These are phyloP conservation scores for Ctenicera cuprea DNA, from an alignment of 2,888 invertebrate species.

Conservation along the genomic window DNA sequence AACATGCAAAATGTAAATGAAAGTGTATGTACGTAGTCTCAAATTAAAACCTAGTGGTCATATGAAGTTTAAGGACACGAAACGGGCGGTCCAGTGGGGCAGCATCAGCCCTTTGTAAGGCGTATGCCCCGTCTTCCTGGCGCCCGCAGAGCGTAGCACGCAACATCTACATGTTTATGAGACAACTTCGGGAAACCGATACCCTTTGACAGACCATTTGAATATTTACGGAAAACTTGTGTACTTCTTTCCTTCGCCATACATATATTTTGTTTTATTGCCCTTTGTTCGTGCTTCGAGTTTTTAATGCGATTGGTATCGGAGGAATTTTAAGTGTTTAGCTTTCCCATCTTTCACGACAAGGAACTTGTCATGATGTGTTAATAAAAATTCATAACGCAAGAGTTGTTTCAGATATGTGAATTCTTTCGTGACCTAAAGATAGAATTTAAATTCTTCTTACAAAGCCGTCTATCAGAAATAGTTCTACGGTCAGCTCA, in stretches of 20 bases:
- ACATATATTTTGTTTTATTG: constrained; percentile 35
- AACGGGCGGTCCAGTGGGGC: constrained; percentile 51
- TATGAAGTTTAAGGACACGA: constrained; percentile 41
- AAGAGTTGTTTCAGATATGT: too few relatives aligned
- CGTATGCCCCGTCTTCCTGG: constrained; percentile 43
- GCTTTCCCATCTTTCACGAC: constrained; percentile 14
- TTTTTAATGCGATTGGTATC: constrained; percentile 30
- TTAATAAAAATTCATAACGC: too few relatives aligned
- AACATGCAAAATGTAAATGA: constrained; percentile 27
- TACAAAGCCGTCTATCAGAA: too few relatives aligned
- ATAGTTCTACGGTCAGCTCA: too few relatives aligned
- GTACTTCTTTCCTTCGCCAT: constrained; percentile 30
- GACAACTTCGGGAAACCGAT: constrained; percentile 58
- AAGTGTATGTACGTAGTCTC: constrained; percentile 15
- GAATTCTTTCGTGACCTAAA: too few relatives aligned
- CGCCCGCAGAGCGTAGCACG: constrained; percentile 49
- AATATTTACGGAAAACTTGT: constrained; percentile 55
- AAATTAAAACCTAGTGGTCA: constrained; percentile 34
- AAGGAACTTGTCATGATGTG: not conserved
- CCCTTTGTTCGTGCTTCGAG: constrained; percentile 27
- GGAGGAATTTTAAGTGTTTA: constrained; percentile 5
- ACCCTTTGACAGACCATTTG: constrained; percentile 57
- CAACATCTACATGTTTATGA: constrained; percentile 60
- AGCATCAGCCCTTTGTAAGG: constrained; percentile 38
- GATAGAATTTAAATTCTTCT: too few relatives aligned